Percentiles rank a stretch among this genome's conserved stretches.
These are phyloP conservation scores for Gerris lacustris DNA, from an alignment of 2,888 invertebrate genomes.

Conservation along the genomic window DNA sequence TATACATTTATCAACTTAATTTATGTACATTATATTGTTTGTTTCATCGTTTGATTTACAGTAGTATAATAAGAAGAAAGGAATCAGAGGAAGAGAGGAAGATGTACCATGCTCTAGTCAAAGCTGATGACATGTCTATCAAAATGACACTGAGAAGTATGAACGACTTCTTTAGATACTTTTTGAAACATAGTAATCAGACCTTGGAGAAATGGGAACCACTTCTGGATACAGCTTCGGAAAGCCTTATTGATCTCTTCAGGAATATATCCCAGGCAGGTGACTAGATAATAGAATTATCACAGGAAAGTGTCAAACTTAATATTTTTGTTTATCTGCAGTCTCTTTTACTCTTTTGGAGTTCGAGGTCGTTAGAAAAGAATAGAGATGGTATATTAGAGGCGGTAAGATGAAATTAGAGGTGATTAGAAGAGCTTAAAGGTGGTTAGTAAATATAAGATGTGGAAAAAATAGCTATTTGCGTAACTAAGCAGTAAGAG, in stretches of 20 bases:
- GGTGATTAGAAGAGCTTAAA: too few relatives aligned
- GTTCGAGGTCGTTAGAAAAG: too few relatives aligned
- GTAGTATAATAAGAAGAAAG: constrained; percentile 1
- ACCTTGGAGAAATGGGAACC: not conserved
- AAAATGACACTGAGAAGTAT: constrained; percentile 3
- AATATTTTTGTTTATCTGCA: too few relatives aligned
- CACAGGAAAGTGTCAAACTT: too few relatives aligned
- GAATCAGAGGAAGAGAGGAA: not conserved
- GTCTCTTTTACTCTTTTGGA: too few relatives aligned
- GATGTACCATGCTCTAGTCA: not conserved
- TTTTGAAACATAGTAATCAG: not conserved
- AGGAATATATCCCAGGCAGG: constrained; percentile 7
- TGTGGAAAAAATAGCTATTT: too few relatives aligned
- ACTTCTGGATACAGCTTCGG: not conserved
- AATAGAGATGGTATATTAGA: too few relatives aligned
- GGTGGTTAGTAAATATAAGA: too few relatives aligned
- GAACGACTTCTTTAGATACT: constrained; percentile 7
- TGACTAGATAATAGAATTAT: not conserved
- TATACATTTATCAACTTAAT: too few relatives aligned
- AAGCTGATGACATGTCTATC: not conserved
- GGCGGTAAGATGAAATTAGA: too few relatives aligned
- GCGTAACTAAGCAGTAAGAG: too few relatives aligned
- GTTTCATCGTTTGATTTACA: not conserved
- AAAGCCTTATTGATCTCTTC: not conserved
- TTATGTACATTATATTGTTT: too few relatives aligned